phyloP scores from a whole-genome alignment of 2,797 vertebrate species.

The Gorsachius magnificus region DNA sequence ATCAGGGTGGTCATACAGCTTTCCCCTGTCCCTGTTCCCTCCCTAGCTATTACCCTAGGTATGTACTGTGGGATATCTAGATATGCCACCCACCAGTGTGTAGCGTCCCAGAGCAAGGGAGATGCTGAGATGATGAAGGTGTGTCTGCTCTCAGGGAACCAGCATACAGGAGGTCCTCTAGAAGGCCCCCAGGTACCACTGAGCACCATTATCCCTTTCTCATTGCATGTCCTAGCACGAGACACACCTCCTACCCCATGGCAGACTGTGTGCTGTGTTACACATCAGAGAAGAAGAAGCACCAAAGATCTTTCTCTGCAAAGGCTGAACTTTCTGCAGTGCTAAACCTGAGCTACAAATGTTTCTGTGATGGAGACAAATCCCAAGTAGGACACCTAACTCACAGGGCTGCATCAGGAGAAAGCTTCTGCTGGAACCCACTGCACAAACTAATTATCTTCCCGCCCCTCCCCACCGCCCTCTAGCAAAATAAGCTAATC shows the following conservation, averaged over 20 bases:
- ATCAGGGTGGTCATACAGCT: background rate
- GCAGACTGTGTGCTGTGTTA: background rate
- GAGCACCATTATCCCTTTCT: background rate
- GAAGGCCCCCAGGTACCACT: background rate
- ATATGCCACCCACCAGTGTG: background rate
- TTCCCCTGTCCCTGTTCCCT: background rate
- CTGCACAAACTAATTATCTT: constrained; percentile 61
- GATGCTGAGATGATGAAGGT: background rate
- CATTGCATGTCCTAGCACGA: background rate
- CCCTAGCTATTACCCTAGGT: background rate
- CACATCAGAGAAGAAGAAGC: background rate
- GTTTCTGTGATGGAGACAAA: background rate
- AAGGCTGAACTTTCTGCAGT: background rate
- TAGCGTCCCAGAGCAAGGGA: background rate
- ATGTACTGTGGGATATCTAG: background rate
- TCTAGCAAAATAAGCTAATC: constrained; percentile 57
- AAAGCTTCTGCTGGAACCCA: constrained; percentile 31
- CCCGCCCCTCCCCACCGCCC: constrained; percentile 30
- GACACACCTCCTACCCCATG: background rate
- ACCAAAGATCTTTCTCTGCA: background rate
- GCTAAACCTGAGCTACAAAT: background rate
- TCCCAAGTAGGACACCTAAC: constrained; percentile 50
- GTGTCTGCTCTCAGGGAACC: background rate
- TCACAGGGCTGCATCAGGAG: background rate
- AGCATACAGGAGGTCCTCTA: background rate